phyloP scores from a whole-genome alignment of 23 tunicate species.

The Pegea sp. region DNA sequence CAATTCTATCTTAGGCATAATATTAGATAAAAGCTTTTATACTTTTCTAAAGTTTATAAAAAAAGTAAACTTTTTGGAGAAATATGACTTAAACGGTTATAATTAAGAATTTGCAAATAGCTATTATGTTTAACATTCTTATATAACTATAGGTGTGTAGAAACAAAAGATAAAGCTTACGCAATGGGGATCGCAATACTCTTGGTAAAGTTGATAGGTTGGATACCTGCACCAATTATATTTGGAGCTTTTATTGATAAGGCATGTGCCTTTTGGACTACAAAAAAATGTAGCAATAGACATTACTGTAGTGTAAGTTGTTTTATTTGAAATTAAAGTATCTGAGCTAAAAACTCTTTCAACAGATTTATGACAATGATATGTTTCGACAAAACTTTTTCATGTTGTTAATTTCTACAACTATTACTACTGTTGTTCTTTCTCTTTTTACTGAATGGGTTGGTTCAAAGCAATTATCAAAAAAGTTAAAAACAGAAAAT shows the following conservation, averaged over 20 bases:
- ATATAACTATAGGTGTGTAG: too few species aligned
- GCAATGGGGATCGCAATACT: slow-evolving; percentile 33
- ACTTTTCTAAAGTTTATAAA: too few species aligned
- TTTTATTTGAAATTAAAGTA: neutral
- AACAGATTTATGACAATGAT: slow-evolving; percentile 4
- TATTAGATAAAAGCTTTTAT: neutral
- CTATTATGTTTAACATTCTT: too few species aligned
- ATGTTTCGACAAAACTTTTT: neutral
- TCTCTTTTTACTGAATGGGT: too few species aligned
- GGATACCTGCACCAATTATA: slow-evolving; percentile 49
- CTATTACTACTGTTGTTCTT: too few species aligned
- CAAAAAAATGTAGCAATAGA: slow-evolving; percentile 18
- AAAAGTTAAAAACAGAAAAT: too few species aligned
- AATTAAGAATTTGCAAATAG: too few species aligned
- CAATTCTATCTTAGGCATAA: too few species aligned
- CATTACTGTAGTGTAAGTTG: slow-evolving; percentile 57
- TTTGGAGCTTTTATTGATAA: slow-evolving; percentile 38
- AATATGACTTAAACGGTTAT: too few species aligned
- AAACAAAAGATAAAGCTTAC: slow-evolving; percentile 26
- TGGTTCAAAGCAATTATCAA: too few species aligned
- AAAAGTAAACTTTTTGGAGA: too few species aligned
- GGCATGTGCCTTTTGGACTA: slow-evolving; percentile 43
- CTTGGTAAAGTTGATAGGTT: slow-evolving; percentile 15
- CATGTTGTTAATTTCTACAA: too few species aligned
- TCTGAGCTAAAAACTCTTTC: neutral